A percentile compares a stretch with the other conserved stretches of the same genome.
These are phyloP conservation scores for Epizoanthus stellaris DNA, from an alignment of 92 coral and sea anemone genomes.

Conservation along the genomic window DNA sequence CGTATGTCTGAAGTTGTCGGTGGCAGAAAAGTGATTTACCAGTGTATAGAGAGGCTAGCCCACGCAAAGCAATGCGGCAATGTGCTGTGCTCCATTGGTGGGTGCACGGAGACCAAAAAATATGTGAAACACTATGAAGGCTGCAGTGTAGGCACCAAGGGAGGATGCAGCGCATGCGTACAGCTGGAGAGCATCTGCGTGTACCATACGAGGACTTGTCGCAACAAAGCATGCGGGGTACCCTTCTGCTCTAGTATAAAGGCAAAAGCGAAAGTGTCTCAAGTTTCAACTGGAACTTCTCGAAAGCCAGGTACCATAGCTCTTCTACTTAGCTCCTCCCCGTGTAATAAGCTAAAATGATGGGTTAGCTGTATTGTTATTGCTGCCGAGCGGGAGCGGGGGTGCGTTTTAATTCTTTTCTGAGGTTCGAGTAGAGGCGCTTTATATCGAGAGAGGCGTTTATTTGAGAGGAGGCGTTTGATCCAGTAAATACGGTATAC, in stretches of 20 bases:
- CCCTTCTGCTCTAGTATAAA: slow-evolving; percentile 14
- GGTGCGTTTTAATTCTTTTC: no score
- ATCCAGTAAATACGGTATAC: no score
- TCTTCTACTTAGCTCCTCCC: no score
- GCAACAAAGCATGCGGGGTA: slow-evolving; percentile 28
- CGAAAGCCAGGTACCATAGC: neutral
- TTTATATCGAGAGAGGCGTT: no score
- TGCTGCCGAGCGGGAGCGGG: no score
- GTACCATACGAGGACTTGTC: slow-evolving; percentile 24
- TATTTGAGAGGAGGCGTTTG: no score
- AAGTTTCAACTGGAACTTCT: slow-evolving; percentile 4
- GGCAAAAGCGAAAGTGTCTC: neutral
- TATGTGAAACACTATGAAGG: slow-evolving; percentile 3
- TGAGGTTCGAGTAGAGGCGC: no score
- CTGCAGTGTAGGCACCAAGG: slow-evolving; percentile 4
- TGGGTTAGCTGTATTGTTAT: no score
- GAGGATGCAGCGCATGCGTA: neutral
- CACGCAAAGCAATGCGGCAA: slow-evolving; percentile 7
- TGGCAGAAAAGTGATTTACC: slow-evolving; percentile 25
- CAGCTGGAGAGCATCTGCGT: slow-evolving; percentile 27
- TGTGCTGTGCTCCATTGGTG: slow-evolving; percentile 7
- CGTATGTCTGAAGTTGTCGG: neutral
- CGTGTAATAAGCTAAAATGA: no score
- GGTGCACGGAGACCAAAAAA: neutral
- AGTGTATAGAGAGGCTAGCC: slow-evolving; percentile 30